Evolutionary conservation across 2,888 invertebrate species (phyloP).

Genomic region (Nomada fucata): DNA sequence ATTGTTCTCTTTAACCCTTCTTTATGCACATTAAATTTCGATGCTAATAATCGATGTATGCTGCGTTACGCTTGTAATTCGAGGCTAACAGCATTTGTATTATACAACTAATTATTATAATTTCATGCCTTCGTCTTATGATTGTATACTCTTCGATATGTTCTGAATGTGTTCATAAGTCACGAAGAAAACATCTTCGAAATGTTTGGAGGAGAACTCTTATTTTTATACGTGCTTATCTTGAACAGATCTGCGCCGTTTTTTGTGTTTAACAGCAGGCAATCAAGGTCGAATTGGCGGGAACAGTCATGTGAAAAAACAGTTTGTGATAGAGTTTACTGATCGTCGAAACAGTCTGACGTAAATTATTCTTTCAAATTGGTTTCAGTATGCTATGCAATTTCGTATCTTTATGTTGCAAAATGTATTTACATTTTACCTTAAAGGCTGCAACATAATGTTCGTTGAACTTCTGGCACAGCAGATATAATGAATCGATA

Average conservation of each 20-base stretch:
- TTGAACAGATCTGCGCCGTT: background rate
- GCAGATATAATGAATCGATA: too few species aligned
- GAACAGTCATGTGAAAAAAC: constrained; percentile 15
- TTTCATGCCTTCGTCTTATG: too few species aligned
- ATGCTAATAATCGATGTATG: background rate
- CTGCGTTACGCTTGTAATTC: background rate
- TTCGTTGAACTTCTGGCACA: too few species aligned
- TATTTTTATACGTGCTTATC: constrained; percentile 31
- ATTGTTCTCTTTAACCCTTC: background rate
- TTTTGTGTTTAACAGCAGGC: constrained; percentile 15
- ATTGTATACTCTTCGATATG: too few species aligned
- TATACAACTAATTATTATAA: too few species aligned
- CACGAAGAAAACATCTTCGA: background rate
- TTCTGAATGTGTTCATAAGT: background rate
- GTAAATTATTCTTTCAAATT: constrained; percentile 20
- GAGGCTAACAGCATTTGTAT: background rate
- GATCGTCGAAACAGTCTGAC: background rate
- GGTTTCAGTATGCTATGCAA: background rate
- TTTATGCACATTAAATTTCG: background rate
- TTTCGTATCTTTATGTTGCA: background rate
- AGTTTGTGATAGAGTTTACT: background rate
- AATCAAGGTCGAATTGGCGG: constrained; percentile 25
- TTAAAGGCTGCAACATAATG: background rate
- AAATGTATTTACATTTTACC: background rate
- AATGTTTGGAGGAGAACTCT: background rate